Percentiles rank a stretch among this genome's conserved stretches.
These are phyloP conservation scores for Empis livida DNA, from an alignment of 2,888 invertebrate species.

Conservation along the genomic window DNA sequence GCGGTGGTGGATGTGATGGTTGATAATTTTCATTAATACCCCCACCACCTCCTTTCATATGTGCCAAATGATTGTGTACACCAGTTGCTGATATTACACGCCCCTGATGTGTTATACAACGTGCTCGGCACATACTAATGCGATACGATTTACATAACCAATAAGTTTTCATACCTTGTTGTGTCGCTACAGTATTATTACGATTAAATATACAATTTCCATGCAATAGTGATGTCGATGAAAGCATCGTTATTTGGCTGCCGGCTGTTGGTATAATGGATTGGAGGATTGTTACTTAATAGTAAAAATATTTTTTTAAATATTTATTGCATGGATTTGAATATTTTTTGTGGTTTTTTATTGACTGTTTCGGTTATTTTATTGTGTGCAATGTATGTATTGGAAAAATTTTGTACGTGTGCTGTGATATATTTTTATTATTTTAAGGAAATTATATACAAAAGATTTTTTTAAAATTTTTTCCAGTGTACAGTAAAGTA, in stretches of 20 bases:
- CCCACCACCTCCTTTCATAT: slow-evolving; percentile 24
- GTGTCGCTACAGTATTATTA: slow-evolving; percentile 37
- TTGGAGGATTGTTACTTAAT: not conserved
- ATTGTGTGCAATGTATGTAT: too few relatives aligned
- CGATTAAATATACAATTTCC: slow-evolving; percentile 37
- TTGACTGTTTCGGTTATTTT: too few relatives aligned
- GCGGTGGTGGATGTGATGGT: not conserved
- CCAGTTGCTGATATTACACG: slow-evolving; percentile 36
- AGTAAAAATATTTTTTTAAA: too few relatives aligned
- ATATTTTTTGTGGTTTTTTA: too few relatives aligned
- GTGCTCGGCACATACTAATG: slow-evolving; percentile 36
- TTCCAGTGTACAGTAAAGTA: too few relatives aligned
- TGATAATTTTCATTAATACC: slow-evolving; percentile 1
- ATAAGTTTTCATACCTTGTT: slow-evolving; percentile 38
- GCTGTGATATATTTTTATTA: too few relatives aligned
- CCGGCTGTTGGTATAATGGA: slow-evolving; percentile 21
- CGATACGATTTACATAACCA: slow-evolving; percentile 37
- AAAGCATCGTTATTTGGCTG: slow-evolving; percentile 36
- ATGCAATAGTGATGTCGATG: slow-evolving; percentile 35
- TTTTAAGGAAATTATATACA: too few relatives aligned
- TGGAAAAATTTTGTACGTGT: too few relatives aligned
- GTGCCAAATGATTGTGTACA: slow-evolving; percentile 35
- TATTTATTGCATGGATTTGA: too few relatives aligned
- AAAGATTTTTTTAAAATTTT: too few relatives aligned
- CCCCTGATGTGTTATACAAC: slow-evolving; percentile 36